Evolutionary conservation across 2,888 invertebrate species (phyloP).

Genomic region (Dromius quadrimaculatus): DNA sequence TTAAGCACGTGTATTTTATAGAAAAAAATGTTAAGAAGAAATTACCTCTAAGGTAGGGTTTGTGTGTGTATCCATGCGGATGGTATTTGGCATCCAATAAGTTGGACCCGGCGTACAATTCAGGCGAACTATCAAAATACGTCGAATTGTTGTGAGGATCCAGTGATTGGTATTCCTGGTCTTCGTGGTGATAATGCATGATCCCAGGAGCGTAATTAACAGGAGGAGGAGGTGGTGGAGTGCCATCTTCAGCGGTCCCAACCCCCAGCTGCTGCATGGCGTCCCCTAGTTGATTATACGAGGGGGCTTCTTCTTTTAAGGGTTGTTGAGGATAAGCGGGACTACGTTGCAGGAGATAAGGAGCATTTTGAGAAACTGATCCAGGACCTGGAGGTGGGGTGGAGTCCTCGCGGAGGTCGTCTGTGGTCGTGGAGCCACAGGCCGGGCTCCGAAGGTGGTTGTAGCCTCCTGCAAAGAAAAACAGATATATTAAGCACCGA

Average conservation of each 20-base stretch:
- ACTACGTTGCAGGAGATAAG: slow-evolving; percentile 60
- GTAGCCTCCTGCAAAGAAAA: slow-evolving; percentile 67
- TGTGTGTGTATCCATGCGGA: slow-evolving; percentile 72
- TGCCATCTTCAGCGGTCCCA: slow-evolving; percentile 68
- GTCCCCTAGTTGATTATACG: slow-evolving; percentile 54
- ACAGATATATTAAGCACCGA: too few relatives aligned
- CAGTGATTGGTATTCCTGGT: slow-evolving; percentile 71
- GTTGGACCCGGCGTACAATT: slow-evolving; percentile 77
- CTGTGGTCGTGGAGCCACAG: slow-evolving; percentile 63
- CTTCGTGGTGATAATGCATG: slow-evolving; percentile 69
- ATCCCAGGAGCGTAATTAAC: slow-evolving; percentile 64
- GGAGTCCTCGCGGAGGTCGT: slow-evolving; percentile 69
- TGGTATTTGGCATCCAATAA: slow-evolving; percentile 76
- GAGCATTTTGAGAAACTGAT: slow-evolving; percentile 59
- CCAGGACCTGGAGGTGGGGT: slow-evolving; percentile 64
- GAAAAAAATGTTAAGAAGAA: too few relatives aligned
- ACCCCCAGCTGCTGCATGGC: slow-evolving; percentile 46
- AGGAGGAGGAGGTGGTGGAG: slow-evolving; percentile 65
- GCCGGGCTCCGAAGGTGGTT: slow-evolving; percentile 70
- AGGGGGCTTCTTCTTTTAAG: slow-evolving; percentile 61
- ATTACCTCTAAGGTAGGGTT: slow-evolving; percentile 80
- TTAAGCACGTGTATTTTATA: too few relatives aligned
- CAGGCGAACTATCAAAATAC: slow-evolving; percentile 78
- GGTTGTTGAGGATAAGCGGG: slow-evolving; percentile 62
- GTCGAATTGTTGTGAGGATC: slow-evolving; percentile 70